These are phyloP conservation scores for Hydrophis major DNA, from an alignment of 2,797 vertebrate genomes.

Conservation along the genomic window DNA sequence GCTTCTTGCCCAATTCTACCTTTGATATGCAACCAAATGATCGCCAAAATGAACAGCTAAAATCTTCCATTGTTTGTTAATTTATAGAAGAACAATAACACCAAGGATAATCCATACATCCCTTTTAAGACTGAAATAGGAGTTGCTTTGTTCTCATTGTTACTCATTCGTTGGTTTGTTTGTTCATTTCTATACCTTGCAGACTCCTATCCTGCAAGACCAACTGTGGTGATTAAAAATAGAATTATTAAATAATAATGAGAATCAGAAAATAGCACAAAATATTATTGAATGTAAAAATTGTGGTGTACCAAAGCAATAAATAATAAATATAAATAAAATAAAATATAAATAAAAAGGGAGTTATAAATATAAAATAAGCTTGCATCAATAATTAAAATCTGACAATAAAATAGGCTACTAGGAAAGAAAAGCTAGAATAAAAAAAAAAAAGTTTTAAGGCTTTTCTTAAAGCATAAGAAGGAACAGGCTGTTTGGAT, in stretches of 20 bases:
- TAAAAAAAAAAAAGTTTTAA: not conserved
- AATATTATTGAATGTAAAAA: not conserved
- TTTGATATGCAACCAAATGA: not conserved
- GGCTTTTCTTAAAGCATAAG: not conserved
- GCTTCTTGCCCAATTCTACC: not conserved
- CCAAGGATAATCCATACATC: not conserved
- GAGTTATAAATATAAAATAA: not conserved
- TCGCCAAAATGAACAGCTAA: not conserved
- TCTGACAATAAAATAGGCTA: not conserved
- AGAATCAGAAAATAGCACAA: not conserved
- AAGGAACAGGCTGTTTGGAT: not conserved
- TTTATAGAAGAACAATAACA: not conserved
- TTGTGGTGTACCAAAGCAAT: not conserved
- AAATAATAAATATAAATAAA: not conserved
- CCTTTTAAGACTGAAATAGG: not conserved
- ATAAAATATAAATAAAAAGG: not conserved
- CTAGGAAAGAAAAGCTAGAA: not conserved
- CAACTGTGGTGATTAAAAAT: not conserved
- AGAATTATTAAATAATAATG: not conserved
- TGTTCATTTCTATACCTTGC: not conserved
- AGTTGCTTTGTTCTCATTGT: not conserved
- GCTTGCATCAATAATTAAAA: not conserved
- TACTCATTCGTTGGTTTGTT: not conserved
- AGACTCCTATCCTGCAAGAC: not conserved
- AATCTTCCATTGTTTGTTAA: not conserved